These are phyloP conservation scores for Chinchilla lanigera DNA, from an alignment of 2,113 vertebrate genomes.

Conservation along the genomic window DNA sequence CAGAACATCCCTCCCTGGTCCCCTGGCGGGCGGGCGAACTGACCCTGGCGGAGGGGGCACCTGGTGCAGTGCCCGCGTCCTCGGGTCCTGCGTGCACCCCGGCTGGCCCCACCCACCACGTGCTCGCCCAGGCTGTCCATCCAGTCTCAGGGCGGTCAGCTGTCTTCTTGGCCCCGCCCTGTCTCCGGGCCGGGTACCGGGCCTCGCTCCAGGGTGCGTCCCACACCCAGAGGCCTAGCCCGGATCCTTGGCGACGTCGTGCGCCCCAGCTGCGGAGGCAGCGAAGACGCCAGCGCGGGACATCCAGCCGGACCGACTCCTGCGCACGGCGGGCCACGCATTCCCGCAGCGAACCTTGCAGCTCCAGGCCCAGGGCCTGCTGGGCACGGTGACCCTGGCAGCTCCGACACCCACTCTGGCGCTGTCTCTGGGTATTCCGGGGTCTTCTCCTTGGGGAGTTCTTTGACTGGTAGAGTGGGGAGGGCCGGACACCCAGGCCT, in stretches of 20 bases:
- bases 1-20: not conserved
- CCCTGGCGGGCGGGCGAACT: not conserved
- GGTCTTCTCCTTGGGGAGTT: not conserved
- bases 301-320: not conserved
- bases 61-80: not conserved
- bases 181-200: not conserved
- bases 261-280: not conserved
- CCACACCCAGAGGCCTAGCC: not conserved
- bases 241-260: not conserved
- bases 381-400: not conserved
- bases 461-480: rapidly evolving
- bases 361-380: not conserved
- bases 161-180: not conserved
- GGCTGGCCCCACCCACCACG: not conserved
- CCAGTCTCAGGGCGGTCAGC: not conserved
- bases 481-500: not conserved
- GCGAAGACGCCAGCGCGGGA: not conserved
- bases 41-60: not conserved
- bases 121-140: not conserved
- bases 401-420: not conserved
- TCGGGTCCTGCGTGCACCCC: not conserved
- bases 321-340: not conserved
- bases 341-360: rapidly evolving
- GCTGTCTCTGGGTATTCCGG: not conserved
- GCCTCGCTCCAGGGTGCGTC: not conserved